phyloP scores from a whole-genome alignment of 2,888 invertebrate genomes.

The Laspeyria flexula region DNA sequence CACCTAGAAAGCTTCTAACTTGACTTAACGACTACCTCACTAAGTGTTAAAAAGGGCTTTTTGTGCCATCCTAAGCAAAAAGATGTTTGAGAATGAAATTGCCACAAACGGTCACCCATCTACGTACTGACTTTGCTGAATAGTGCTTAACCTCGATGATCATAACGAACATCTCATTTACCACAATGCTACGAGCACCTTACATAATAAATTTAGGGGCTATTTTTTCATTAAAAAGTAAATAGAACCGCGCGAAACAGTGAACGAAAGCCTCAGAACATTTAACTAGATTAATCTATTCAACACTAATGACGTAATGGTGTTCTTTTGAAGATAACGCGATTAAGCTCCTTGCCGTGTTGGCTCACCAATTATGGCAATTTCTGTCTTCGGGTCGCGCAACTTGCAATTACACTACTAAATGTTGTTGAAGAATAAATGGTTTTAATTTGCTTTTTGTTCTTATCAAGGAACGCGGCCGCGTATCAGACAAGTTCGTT shows the following conservation, averaged over 20 bases:
- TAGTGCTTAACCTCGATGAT: no score
- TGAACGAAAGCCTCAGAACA: slow-evolving; percentile 10
- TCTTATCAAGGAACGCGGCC: background rate
- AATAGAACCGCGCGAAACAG: slow-evolving; percentile 2
- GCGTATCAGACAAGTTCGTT: no score
- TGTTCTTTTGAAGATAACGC: slow-evolving; percentile 42
- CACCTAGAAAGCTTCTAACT: no score
- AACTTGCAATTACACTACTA: slow-evolving; percentile 29
- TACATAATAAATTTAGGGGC: no score
- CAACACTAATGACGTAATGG: slow-evolving; percentile 47
- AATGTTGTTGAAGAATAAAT: slow-evolving; percentile 16
- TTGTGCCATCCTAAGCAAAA: no score
- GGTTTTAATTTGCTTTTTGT: slow-evolving; percentile 5
- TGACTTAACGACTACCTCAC: no score
- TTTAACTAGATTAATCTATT: slow-evolving; percentile 47
- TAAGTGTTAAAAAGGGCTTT: no score
- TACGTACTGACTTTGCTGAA: no score
- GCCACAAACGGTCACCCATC: no score
- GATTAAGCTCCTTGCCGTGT: slow-evolving; percentile 40
- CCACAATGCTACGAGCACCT: no score
- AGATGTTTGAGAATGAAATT: no score
- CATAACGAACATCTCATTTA: no score
- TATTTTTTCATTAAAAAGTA: background rate
- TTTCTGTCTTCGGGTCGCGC: slow-evolving; percentile 30
- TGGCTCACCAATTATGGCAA: slow-evolving; percentile 43